Evolutionary conservation across 2,888 invertebrate species (phyloP).

Genomic region (Meteorus cinctellus): DNA sequence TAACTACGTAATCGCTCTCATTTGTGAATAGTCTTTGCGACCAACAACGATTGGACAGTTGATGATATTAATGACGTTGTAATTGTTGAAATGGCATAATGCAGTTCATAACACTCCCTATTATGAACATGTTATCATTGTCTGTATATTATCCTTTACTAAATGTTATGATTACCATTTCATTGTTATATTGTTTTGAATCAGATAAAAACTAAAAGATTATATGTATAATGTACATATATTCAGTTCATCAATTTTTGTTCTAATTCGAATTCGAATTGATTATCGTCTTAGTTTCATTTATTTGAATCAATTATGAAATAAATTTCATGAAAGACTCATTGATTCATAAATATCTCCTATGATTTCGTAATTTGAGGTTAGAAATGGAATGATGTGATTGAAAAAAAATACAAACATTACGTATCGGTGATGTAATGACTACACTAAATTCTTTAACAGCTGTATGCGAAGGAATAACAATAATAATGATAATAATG

Average conservation of each 20-base stretch:
- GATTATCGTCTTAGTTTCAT: not conserved
- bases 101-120: not conserved
- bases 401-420: not conserved
- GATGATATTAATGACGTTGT: not conserved
- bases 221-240: not conserved
- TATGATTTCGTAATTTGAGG: not conserved
- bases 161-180: not conserved
- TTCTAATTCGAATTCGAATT: not conserved
- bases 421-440: constrained; percentile 8
- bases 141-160: not conserved
- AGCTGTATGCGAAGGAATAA: not conserved
- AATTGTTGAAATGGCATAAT: not conserved
- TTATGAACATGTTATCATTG: not conserved
- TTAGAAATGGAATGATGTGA: not conserved
- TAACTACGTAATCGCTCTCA: not conserved
- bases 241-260: not conserved
- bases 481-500: not conserved
- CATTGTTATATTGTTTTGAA: too few species aligned
- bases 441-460: not conserved
- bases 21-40: not conserved
- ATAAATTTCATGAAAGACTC: too few species aligned
- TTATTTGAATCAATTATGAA: not conserved
- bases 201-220: not conserved
- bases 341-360: not conserved
- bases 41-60: not conserved